phyloP scores from a whole-genome alignment of 2,888 invertebrate genomes.

The Pogonocherus hispidulus region DNA sequence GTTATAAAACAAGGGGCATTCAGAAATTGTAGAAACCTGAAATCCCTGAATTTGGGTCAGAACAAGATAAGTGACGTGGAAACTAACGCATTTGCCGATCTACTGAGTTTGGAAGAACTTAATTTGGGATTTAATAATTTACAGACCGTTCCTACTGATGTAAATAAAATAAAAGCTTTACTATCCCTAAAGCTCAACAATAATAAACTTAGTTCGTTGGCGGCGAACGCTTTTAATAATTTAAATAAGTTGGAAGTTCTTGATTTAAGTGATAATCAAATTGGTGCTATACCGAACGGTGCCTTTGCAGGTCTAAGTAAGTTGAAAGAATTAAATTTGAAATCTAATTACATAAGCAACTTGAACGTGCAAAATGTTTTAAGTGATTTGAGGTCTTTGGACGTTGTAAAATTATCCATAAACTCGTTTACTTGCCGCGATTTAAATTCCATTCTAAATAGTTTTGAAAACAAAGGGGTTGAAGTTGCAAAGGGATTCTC shows the following conservation, averaged over 20 bases:
- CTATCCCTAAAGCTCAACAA: slow-evolving; percentile 35
- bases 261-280: slow-evolving; percentile 41
- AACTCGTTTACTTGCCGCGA: slow-evolving; percentile 38
- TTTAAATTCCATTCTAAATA: slow-evolving; percentile 34
- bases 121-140: slow-evolving; percentile 44
- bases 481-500: slow-evolving; percentile 37
- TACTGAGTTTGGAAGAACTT: slow-evolving; percentile 35
- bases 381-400: slow-evolving; percentile 33
- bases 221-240: slow-evolving; percentile 31
- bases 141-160: slow-evolving; percentile 25
- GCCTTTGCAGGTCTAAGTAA: slow-evolving; percentile 36
- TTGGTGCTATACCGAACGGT: slow-evolving; percentile 30
- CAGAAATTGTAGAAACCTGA: slow-evolving; percentile 34
- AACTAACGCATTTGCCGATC: slow-evolving; percentile 34
- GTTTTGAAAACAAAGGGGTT: slow-evolving; percentile 35
- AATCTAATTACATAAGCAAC: slow-evolving; percentile 41
- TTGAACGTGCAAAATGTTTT: slow-evolving; percentile 40
- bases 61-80: slow-evolving; percentile 38
- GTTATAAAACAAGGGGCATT: slow-evolving; percentile 27
- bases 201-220: slow-evolving; percentile 40
- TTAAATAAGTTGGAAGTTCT: slow-evolving; percentile 40
- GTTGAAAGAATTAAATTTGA: slow-evolving; percentile 43
- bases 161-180: slow-evolving; percentile 32
- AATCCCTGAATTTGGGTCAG: slow-evolving; percentile 35
- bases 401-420: slow-evolving; percentile 37